Percentiles rank a stretch among this genome's conserved stretches.
Conservation (phyloP, 37 sponge, comb jelly and placozoan species). For the Amphimedon queenslandica region DNA sequence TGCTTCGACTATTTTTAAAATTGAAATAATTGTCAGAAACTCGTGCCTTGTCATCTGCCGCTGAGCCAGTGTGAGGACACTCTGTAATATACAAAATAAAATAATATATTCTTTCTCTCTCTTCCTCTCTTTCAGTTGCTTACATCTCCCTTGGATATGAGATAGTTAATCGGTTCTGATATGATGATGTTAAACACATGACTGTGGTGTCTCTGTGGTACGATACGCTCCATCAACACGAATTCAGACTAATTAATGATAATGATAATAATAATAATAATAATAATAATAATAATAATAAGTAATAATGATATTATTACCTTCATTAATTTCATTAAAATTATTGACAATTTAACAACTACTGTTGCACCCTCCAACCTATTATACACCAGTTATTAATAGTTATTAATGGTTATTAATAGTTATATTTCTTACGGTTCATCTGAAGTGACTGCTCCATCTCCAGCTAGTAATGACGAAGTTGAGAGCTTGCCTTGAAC, state of each 20-base stretch:
- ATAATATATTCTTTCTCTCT: not conserved
- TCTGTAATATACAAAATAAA: not conserved
- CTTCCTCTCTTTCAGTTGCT: not conserved
- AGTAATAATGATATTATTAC: slow-evolving; percentile 1
- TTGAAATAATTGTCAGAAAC: slow-evolving; percentile 42
- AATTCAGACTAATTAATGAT: slow-evolving; percentile 57
- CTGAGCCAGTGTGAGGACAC: slow-evolving; percentile 35
- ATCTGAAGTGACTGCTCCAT: not conserved
- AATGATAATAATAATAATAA: not conserved
- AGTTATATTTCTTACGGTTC: slow-evolving; percentile 3
- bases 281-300: not conserved
- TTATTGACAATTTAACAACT: slow-evolving; percentile 14
- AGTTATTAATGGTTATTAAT: not conserved
- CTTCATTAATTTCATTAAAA: slow-evolving; percentile 36
- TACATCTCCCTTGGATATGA: slow-evolving; percentile 76
- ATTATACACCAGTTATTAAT: not conserved
- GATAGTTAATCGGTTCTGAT: slow-evolving; percentile 61
- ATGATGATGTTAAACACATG: slow-evolving; percentile 62
- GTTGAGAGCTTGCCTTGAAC: slow-evolving; percentile 1
- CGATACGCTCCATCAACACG: slow-evolving; percentile 65
- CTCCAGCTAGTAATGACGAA: slow-evolving; percentile 4
- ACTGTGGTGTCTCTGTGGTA: slow-evolving; percentile 55
- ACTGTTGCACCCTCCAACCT: slow-evolving; percentile 28
- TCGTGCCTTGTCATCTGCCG: slow-evolving; percentile 39
- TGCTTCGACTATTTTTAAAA: slow-evolving; percentile 54